Evolutionary conservation across 2,113 vertebrate genomes (phyloP), one percentile per base, ranked within the genome.

Genomic region (Chionis minor): DNA sequence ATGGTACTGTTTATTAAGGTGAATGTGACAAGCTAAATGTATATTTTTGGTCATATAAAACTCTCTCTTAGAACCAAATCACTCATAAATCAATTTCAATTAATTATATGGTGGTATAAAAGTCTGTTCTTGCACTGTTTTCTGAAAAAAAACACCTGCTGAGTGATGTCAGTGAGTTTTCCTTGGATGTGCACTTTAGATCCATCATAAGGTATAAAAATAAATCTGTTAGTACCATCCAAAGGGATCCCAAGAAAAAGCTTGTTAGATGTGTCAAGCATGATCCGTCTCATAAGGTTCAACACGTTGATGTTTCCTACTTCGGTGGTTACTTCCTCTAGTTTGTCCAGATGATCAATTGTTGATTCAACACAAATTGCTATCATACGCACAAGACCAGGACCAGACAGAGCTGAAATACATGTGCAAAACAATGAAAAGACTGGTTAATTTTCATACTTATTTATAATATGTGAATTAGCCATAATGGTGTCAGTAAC

Each of bases 231-330:
- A 23, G 73, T 98, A 99, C 99, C 99, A 6, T 99, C 98, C 32
- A 99, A 45, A 17, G 99, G 98, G 11, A 99, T 98, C 35, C 96
- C 97, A 0, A 99, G 98, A 90, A 99, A 99, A 8, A 99, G 98
- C 30, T 96, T 96, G 96, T 99, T 99, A 58, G 99, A 99, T 19
- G 99, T 98, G 97, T 99, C 98, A 9, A 99, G 97, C 96, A 99
- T 99, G 27, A 98, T 98, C 87, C 98, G 81, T 30, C 99, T 98
- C 97, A 99, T 98, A 19, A 99, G 97, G 44, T 97, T 98, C 58
- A 99, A 88, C 42, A 98, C 97, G 3, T 99, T 98, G 63, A 99
- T 95, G 2, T 97, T 98, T 54, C 97, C 98, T 8, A 91, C 8
- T 4, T 92, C 79, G 3, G 94, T 97, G 2, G 97, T 98, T 54